Conservation (phyloP, 2,113 vertebrate species). For the Oncorhynchus masou region DNA sequence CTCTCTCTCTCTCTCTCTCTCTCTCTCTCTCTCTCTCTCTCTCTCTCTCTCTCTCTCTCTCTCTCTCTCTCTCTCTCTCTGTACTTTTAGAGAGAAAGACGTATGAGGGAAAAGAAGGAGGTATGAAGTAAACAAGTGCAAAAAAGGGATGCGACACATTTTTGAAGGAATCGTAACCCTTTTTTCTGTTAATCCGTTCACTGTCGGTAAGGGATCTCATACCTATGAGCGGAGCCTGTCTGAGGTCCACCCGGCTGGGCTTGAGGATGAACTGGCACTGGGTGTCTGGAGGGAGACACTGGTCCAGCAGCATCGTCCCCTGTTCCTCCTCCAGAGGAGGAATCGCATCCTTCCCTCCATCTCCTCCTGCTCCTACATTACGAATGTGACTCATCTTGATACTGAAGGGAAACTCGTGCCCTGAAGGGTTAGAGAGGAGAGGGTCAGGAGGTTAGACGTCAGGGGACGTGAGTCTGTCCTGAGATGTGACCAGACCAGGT, state of each 20-base stretch:
- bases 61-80: slow-evolving; percentile 3
- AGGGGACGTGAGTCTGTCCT: not conserved
- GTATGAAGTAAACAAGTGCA: no score
- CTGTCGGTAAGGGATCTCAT: slow-evolving; percentile 14
- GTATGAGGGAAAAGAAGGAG: no score
- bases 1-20: no score
- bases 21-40: slow-evolving; percentile 28
- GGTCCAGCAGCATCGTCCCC: slow-evolving; percentile 43
- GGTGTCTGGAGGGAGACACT: slow-evolving; percentile 58
- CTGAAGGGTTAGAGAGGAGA: slow-evolving; percentile 60
- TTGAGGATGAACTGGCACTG: slow-evolving; percentile 90
- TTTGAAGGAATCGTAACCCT: not conserved
- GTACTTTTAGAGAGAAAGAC: not conserved
- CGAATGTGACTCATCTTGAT: slow-evolving; percentile 89
- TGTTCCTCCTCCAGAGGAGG: slow-evolving; percentile 36
- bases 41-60: slow-evolving; percentile 29
- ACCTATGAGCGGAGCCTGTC: not conserved
- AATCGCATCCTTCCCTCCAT: not conserved
- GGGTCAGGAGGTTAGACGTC: not conserved
- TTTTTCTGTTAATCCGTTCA: not conserved
- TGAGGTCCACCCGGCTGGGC: slow-evolving; percentile 25
- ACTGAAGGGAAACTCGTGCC: slow-evolving; percentile 93
- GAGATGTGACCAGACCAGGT: no score
- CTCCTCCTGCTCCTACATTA: not conserved
- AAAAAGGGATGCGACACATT: no score